Evolutionary conservation across 1,140 invertebrate species (phyloP), one percentile per base, ranked within the genome.

Genomic region (Lepidurus apus): DNA sequence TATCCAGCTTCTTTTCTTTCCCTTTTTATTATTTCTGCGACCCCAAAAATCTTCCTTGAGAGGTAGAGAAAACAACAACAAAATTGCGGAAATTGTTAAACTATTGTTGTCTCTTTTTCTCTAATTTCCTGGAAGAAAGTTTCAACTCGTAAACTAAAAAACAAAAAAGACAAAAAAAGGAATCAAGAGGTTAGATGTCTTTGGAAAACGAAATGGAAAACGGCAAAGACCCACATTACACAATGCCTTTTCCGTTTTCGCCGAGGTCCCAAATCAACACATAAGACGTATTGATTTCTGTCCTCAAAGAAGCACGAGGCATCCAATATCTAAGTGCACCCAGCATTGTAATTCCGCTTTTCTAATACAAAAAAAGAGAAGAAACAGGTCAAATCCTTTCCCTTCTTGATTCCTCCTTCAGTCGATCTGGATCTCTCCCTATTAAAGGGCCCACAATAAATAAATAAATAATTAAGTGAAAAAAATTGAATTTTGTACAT

Each of bases 301-400:
- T 65, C 53, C 7, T 21, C 21, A 65, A 65, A 65, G 53, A 65
- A 65, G 53, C 53, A 65, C 53, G 21, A 65, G 53, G 13, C 53
- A 65, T 65, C 53, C 53, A 65, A 65, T 65, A 65, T 65, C 53
- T 65, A n/a, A 65, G 53, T 65, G 53, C 53, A 65, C n/a, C 53
- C 53, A 65, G 13, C 53, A 65, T 65, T 65, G 53, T 65, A 65
- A 65, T 13, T n/a, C 53, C 53, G 17, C 53, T 65, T 21, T 9
- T 65, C 53, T 65, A 6, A 47, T 47, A 10, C 6, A 47, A 17
- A 65, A 65, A 65, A 13, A 65, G 53, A 65, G 21, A 17, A 65
- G 21, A 17, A 65, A 34, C 17, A 65, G 10, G 10, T 47, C 45
- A 65, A 65, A 65, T 4, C 13, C 17, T 65, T 21, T 21, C 7